Evolutionary conservation across 2,797 vertebrate species (phyloP), one percentile per base, ranked within the genome.

Genomic region (Xerus rutilus): DNA sequence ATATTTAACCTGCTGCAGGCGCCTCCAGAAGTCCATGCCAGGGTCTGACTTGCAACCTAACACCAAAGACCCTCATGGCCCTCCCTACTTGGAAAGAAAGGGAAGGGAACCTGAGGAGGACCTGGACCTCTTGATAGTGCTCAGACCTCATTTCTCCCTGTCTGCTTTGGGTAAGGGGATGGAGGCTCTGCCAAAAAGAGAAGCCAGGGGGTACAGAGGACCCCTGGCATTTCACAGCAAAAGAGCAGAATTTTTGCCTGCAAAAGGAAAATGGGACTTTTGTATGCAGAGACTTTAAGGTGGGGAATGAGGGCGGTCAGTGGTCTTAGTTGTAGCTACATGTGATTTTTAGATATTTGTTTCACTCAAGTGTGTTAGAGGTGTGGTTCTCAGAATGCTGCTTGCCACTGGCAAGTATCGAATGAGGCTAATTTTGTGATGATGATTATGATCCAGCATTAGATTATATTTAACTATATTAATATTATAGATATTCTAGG

Each of bases 1-100:
- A 86, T 69, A 87, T 54, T 87, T 88, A 86, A 96, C 94, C 64
- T 64, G 35, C 88, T 43, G 35, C 67, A 82, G 91, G 81, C 47
- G 1, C 20, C 74, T 47, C 49, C 9, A 23, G 65, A 86, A 77
- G 52, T 70, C 62, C 67, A 15, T 7, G 70, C n/a, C 77, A 88
- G 45, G 4, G 57, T 83, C 30, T 64, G n/a, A 28, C 39, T 11
- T 25, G 18, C 39, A 25, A 32, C 43, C 35, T 30, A 21, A 73
- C 47, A 30, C 87, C 9, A 6, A 88, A 69, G 76, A 69, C 76
- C n/a, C 9, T 91, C 59, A 64, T 0, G 30, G 64, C 0, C 39
- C 28, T 73, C 76, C 32, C n/a, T 25, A 17, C 0, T 5, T 10
- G 45, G 54, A 93, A 87, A 35, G 35, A 70, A 77, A 77, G n/a